Base-by-base conservation (phyloP, 2,797 vertebrate genomes). In the Ptychadena robeensis region DNA sequence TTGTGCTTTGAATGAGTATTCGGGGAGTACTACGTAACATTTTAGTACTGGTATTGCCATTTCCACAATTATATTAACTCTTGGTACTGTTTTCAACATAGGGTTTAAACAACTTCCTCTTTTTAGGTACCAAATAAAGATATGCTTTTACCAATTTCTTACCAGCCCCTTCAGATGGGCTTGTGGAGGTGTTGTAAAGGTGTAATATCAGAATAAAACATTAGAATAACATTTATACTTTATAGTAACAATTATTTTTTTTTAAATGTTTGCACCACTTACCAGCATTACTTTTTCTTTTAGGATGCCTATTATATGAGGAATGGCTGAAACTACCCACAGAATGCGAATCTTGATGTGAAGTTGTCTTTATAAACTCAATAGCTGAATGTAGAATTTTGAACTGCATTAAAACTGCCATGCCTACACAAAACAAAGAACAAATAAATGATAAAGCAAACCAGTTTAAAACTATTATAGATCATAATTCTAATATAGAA, bases 371-470 rank as follows among this genome's bases (percentile, higher is more conserved):
- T 88, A 99, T 98, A 86, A 98, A 96, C 85, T 98, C 96, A 38
- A 99, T 93, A 2, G 97, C 97, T 27, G 97, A 95, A 85, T 98
- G 97, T 78, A 99, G 96, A 86, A 98, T 95, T 18, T 94, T 94
- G 75, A 98, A 94, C 90, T 99, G 98, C 79, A 99, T 89, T 34
- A 94, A 95, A 87, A 96, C 89, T n/a, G 97, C 96, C 95, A 98
- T 97, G 88, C 95, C 98, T 99, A 86, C 4, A 61, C 1, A 12
- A 87, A 80, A 82, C 28, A 28, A 88, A 79, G 53, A 40, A n/a
- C 14, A 48, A 14, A 22, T n/a, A n/a, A n/a, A n/a, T n/a, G 18
- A 76, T 31, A 40, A 40, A 30, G 1, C 2, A 28, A 0, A 44
- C 38, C 9, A 31, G 32, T 22, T 57, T 5, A 22, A 4, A n/a